Conservation (phyloP, 2,888 invertebrate genomes). For the Escarpia spicata region DNA sequence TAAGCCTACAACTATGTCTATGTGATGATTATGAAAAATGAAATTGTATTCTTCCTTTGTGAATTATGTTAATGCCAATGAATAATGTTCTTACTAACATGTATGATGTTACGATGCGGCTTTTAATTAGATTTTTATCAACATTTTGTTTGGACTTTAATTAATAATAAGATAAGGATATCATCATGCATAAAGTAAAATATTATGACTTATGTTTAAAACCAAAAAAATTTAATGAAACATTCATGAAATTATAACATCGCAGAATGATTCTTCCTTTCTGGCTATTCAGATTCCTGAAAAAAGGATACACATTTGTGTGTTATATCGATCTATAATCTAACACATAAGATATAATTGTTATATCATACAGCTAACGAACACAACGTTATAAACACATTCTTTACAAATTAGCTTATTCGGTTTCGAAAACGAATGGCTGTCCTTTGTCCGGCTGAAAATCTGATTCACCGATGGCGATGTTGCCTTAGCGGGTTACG, state of each 20-base stretch:
- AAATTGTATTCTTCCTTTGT: no score
- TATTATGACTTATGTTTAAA: no score
- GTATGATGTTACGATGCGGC: no score
- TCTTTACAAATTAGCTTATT: neutral
- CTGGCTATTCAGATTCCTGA: neutral
- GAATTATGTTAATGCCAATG: no score
- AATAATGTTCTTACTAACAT: no score
- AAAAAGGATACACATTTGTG: neutral
- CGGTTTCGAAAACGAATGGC: neutral
- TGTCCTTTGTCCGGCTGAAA: conserved; percentile 11
- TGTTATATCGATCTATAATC: neutral
- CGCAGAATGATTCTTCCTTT: neutral
- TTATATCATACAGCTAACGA: neutral
- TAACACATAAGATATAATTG: neutral
- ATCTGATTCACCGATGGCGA: neutral
- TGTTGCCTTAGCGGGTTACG: conserved; percentile 2
- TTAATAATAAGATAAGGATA: no score
- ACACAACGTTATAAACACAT: neutral
- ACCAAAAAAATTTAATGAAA: neutral
- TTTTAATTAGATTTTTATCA: no score
- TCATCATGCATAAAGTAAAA: no score
- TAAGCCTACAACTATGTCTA: neutral
- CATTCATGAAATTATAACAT: neutral
- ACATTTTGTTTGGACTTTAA: no score
- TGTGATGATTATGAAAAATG: neutral